Conservation (phyloP, 2,797 vertebrate genomes). For the Setipinna tenuifilis region DNA sequence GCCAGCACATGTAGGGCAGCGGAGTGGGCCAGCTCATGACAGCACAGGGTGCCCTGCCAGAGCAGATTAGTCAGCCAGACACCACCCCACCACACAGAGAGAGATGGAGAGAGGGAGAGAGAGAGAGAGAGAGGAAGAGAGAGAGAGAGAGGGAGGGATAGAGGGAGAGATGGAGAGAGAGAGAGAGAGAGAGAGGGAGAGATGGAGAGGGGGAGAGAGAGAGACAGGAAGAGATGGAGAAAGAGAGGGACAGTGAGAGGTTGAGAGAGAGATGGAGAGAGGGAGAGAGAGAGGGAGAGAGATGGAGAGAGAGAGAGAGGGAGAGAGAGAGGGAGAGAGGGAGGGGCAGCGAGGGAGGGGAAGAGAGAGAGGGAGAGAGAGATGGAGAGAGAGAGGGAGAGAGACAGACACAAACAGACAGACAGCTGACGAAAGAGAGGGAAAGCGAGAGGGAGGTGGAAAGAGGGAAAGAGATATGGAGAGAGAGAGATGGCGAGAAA, state of each 20-base stretch:
- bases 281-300: background rate
- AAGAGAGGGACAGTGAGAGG: background rate
- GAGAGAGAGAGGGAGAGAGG: background rate
- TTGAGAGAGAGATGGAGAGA: background rate
- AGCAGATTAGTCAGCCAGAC: conserved; percentile 63
- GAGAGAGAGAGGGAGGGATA: conserved; percentile 32
- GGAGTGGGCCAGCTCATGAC: conserved; percentile 54
- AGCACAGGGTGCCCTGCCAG: conserved; percentile 59
- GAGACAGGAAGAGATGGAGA: background rate
- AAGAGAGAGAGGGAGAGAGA: too few species aligned
- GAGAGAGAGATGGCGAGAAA: too few species aligned
- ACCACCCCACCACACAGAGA: conserved; percentile 57
- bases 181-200: too few species aligned
- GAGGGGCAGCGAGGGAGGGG: too few species aligned
- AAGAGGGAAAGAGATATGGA: conserved; percentile 20
- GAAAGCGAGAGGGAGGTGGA: background rate
- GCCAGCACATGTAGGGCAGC: conserved; percentile 52
- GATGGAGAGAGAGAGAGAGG: background rate
- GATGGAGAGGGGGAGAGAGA: too few species aligned
- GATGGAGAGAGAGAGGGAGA: too few species aligned
- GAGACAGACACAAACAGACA: too few species aligned
- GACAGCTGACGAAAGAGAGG: background rate
- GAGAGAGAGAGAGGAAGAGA: conserved; percentile 23
- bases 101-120: conserved; percentile 26
- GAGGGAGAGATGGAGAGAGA: conserved; percentile 7